Percentiles rank a stretch among this genome's conserved stretches.
These are phyloP conservation scores for Styela clava DNA, from an alignment of 23 tunicate genomes.

Conservation along the genomic window DNA sequence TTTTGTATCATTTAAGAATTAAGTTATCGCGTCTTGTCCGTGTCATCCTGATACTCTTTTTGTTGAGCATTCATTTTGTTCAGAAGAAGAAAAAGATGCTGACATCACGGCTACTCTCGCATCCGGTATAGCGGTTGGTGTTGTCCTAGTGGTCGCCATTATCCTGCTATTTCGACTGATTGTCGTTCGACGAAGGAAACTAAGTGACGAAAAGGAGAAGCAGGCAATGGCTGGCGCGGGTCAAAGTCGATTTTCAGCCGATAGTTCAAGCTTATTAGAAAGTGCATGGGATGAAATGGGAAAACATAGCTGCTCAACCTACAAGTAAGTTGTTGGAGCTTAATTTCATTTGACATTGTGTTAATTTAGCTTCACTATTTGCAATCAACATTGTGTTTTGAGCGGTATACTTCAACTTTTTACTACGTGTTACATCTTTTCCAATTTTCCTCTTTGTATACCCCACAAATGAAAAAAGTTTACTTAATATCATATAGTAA, in stretches of 20 bases:
- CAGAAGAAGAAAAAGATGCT: background rate
- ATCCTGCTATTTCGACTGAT: background rate
- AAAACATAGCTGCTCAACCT: slow-evolving; percentile 75
- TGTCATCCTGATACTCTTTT: no score
- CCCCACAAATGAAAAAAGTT: no score
- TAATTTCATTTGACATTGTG: slow-evolving; percentile 2
- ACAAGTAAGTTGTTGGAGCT: slow-evolving; percentile 52
- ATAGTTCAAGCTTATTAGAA: slow-evolving; percentile 60
- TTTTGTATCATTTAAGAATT: no score
- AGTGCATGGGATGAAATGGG: slow-evolving; percentile 88
- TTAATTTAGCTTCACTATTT: background rate
- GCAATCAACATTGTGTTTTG: no score
- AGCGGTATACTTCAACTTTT: no score
- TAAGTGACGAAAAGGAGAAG: slow-evolving; percentile 41
- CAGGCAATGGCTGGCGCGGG: slow-evolving; percentile 31
- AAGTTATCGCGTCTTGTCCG: no score
- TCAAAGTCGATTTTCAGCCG: slow-evolving; percentile 46
- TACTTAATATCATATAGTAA: no score
- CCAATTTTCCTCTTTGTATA: no score
- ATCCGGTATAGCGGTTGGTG: background rate
- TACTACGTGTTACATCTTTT: no score
- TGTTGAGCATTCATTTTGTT: background rate
- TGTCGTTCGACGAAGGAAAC: slow-evolving; percentile 6
- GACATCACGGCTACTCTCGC: background rate
- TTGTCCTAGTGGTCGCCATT: slow-evolving; percentile 13